phyloP scores from a whole-genome alignment of 1,140 invertebrate genomes.

The Drosophila pandora region DNA sequence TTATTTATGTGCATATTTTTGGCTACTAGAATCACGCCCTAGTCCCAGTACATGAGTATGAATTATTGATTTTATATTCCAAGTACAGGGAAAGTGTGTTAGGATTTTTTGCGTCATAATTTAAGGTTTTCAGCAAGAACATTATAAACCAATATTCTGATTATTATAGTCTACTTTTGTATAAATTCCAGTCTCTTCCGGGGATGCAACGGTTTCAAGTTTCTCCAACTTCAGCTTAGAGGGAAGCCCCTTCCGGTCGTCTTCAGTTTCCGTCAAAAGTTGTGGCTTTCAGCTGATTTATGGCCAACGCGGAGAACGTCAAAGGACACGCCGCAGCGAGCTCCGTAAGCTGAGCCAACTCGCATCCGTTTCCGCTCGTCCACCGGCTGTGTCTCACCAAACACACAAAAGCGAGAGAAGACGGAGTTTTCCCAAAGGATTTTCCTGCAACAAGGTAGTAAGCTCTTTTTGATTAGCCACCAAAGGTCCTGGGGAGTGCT shows the following conservation, averaged over 20 bases:
- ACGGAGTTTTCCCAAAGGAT: constrained; percentile 52
- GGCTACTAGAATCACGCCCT: constrained; percentile 19
- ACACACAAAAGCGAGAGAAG: background rate
- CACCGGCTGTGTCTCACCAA: background rate
- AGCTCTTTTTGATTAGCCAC: constrained; percentile 62
- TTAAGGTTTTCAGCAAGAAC: background rate
- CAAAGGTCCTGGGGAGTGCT: constrained; percentile 35
- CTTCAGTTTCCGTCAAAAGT: constrained; percentile 75
- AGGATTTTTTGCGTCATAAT: background rate
- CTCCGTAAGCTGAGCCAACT: background rate
- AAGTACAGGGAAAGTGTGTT: background rate
- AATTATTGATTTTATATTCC: constrained; percentile 59
- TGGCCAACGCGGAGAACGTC: constrained; percentile 37
- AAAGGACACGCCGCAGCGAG: constrained; percentile 33
- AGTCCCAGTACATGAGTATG: constrained; percentile 40
- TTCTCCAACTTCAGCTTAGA: background rate
- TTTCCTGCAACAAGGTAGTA: constrained; percentile 61
- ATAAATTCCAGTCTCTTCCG: background rate
- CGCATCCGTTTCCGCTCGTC: constrained; percentile 49
- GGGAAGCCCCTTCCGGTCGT: constrained; percentile 9
- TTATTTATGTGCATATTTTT: constrained; percentile 62
- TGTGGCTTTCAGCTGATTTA: constrained; percentile 62
- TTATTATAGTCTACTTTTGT: background rate
- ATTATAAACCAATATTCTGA: background rate
- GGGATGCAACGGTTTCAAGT: background rate